A percentile compares a stretch with the other conserved stretches of the same genome.
phyloP scores from a whole-genome alignment of 1,140 invertebrate genomes.

The Ditylenchus dipsaci region DNA sequence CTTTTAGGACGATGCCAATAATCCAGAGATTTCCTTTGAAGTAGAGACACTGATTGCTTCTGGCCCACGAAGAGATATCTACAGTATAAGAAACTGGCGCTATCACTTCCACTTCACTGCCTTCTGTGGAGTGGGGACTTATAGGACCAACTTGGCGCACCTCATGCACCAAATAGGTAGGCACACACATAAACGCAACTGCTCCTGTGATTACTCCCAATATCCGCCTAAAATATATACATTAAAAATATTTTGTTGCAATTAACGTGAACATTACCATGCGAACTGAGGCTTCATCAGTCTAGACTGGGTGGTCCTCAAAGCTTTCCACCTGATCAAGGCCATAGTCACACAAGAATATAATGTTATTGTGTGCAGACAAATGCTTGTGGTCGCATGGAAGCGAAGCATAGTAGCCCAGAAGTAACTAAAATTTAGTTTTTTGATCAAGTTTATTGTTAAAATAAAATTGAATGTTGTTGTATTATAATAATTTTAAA shows the following conservation, averaged over 20 bases:
- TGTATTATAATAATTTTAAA: too few species aligned
- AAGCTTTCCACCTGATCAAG: conserved; percentile 49
- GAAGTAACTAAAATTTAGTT: conserved; percentile 41
- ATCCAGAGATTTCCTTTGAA: conserved; percentile 50
- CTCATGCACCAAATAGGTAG: conserved; percentile 47
- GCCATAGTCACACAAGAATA: conserved; percentile 47
- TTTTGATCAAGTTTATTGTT: not conserved
- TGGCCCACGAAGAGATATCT: conserved; percentile 47
- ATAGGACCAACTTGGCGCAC: conserved; percentile 24
- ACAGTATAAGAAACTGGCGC: conserved; percentile 32
- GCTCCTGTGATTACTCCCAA: conserved; percentile 32
- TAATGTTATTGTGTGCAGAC: conserved; percentile 47
- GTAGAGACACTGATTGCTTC: conserved; percentile 33
- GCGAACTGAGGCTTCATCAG: conserved; percentile 42
- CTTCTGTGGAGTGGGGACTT: not conserved
- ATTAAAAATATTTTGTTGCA: conserved; percentile 3
- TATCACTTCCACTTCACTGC: conserved; percentile 5
- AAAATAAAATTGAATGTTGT: not conserved
- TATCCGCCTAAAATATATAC: conserved; percentile 30
- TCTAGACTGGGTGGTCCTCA: conserved; percentile 39
- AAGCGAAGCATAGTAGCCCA: conserved; percentile 43
- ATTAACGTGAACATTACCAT: conserved; percentile 23
- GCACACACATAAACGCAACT: conserved; percentile 37
- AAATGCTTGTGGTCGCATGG: conserved; percentile 43
- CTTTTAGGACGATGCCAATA: conserved; percentile 47